phyloP scores from a whole-genome alignment of 2,113 vertebrate species.

The Loxodonta africana region DNA sequence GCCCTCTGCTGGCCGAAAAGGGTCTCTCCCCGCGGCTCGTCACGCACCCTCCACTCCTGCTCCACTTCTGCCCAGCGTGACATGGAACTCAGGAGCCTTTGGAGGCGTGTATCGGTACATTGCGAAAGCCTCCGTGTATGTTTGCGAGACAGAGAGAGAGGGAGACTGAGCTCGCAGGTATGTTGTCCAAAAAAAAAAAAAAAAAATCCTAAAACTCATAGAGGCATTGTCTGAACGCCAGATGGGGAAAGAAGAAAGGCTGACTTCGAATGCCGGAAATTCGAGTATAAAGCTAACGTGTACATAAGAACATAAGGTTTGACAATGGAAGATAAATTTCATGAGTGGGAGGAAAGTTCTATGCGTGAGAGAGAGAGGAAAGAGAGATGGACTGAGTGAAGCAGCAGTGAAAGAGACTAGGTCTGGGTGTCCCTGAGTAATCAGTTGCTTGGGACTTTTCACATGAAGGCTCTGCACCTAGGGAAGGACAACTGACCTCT shows the following conservation, averaged over 20 bases:
- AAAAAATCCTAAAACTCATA: neutral
- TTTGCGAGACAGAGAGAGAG: neutral
- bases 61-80: slow-evolving; percentile 76
- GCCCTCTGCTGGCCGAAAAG: slow-evolving; percentile 78
- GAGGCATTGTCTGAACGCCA: neutral
- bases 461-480: slow-evolving; percentile 48
- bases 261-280: neutral
- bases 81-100: slow-evolving; percentile 74
- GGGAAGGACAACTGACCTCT: slow-evolving; percentile 67
- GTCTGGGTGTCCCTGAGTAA: neutral
- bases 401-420: neutral
- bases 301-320: neutral
- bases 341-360: neutral
- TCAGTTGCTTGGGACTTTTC: slow-evolving; percentile 53
- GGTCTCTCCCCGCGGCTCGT: neutral
- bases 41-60: neutral
- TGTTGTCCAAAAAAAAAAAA: neutral
- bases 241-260: neutral
- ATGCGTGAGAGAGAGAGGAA: neutral
- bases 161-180: neutral
- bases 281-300: neutral
- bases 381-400: too few relatives aligned
- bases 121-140: neutral
- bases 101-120: neutral
- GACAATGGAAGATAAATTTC: neutral